Evolutionary conservation across 35 echinoderm and acorn worm species (phyloP).

Genomic region (Hemicentrotus pulcherrimus): DNA sequence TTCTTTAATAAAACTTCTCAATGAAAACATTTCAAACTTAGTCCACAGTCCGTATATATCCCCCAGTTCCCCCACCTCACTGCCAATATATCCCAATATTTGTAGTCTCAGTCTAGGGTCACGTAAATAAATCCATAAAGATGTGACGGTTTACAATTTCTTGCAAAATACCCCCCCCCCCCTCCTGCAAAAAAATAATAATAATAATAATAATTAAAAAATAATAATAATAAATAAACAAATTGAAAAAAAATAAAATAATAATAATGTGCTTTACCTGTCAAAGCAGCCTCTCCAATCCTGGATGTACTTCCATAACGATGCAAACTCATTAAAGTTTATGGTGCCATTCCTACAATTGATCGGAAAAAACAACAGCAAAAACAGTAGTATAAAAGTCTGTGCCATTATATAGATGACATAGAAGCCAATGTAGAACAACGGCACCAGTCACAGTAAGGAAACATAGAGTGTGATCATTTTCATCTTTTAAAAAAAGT

Average conservation of each 20-base stretch:
- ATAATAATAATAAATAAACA: too few relatives aligned
- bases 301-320: constrained; percentile 98
- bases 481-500: too few relatives aligned
- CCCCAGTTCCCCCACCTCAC: too few relatives aligned
- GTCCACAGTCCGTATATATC: too few relatives aligned
- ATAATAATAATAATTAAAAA: background rate
- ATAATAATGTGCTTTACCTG: constrained; percentile 42
- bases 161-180: background rate
- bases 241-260: background rate
- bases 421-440: background rate
- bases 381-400: too few relatives aligned
- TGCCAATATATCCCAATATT: too few relatives aligned
- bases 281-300: constrained; percentile 97
- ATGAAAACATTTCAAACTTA: too few relatives aligned
- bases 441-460: too few relatives aligned
- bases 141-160: background rate
- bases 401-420: background rate
- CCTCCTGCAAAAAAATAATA: background rate
- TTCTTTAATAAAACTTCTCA: too few relatives aligned
- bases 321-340: constrained; percentile 89
- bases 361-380: background rate
- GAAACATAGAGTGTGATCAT: too few relatives aligned
- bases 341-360: constrained; percentile 87
- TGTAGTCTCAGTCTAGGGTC: too few relatives aligned
- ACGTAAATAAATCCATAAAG: too few relatives aligned